phyloP scores from a whole-genome alignment of 30 jellyfish, hydroid and myxozoan genomes.

The Mastigias papua region DNA sequence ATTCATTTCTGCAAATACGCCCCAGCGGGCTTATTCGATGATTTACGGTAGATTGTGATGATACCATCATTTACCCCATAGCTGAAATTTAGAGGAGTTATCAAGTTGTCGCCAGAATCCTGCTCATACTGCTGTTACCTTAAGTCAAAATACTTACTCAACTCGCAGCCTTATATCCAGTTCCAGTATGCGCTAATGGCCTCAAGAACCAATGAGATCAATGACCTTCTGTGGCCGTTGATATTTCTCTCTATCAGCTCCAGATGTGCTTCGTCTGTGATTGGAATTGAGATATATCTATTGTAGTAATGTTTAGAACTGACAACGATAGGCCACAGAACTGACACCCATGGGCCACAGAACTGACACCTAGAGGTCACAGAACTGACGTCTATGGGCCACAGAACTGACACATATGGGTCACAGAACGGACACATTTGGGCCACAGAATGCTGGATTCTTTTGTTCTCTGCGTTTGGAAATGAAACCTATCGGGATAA shows the following conservation, averaged over 20 bases:
- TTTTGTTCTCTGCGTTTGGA: neutral
- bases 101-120: no score
- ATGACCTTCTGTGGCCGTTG: slow-evolving; percentile 13
- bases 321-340: neutral
- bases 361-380: neutral
- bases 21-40: no score
- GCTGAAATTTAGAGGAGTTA: no score
- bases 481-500: neutral
- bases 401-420: no score
- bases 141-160: neutral
- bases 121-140: no score
- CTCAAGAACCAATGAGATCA: neutral
- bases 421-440: no score
- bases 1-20: no score
- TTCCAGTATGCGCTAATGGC: neutral
- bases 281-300: no score
- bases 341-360: neutral
- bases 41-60: no score
- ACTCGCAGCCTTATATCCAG: neutral
- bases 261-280: no score
- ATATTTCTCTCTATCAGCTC: neutral
- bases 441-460: neutral
- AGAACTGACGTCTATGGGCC: neutral
- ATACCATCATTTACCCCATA: no score
- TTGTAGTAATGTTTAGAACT: neutral